Evolutionary conservation across 2,888 invertebrate species (phyloP).

Genomic region (Phengaris arion): DNA sequence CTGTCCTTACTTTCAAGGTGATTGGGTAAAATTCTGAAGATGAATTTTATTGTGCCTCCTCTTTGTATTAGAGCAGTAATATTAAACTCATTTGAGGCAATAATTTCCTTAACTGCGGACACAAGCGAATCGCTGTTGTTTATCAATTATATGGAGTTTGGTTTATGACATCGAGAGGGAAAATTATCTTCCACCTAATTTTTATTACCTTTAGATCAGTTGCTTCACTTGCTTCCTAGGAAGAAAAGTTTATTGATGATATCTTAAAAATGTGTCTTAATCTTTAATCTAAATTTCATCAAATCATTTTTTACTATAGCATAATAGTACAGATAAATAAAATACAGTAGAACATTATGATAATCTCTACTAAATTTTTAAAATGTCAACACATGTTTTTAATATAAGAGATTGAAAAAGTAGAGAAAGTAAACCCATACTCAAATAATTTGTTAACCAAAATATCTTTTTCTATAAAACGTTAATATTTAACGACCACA

Average conservation of each 20-base stretch:
- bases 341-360: too few species aligned
- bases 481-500: not conserved
- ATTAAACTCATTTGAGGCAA: conserved; percentile 25
- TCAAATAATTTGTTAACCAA: too few species aligned
- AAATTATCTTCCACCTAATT: not conserved
- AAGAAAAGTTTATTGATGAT: not conserved
- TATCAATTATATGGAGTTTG: conserved; percentile 15
- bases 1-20: not conserved
- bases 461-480: not conserved
- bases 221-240: not conserved
- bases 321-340: too few species aligned
- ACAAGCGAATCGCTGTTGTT: conserved; percentile 20
- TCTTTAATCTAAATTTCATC: too few species aligned
- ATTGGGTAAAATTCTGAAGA: conserved; percentile 28
- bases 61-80: conserved; percentile 30
- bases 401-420: too few species aligned
- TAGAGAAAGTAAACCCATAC: not conserved
- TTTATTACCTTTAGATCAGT: not conserved
- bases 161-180: conserved; percentile 22
- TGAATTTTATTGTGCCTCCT: conserved; percentile 31
- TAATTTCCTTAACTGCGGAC: conserved; percentile 29
- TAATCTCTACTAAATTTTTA: too few species aligned
- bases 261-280: not conserved
- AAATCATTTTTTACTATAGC: too few species aligned
- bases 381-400: too few species aligned